Evolutionary conservation across 2,888 invertebrate species (phyloP), one percentile per base, ranked within the genome.

Genomic region (Euplagia quadripunctaria): DNA sequence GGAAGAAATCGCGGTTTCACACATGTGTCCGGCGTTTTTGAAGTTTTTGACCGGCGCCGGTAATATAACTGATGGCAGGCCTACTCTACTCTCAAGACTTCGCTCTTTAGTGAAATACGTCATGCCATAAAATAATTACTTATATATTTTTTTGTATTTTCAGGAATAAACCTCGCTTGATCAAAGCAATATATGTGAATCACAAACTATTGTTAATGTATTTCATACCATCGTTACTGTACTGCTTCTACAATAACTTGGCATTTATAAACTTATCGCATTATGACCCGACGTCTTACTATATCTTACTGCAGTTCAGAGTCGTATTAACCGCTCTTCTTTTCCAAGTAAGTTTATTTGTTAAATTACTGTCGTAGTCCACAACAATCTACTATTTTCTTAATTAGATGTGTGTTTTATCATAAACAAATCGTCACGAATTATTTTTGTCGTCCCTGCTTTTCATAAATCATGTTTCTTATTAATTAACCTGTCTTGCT

Each of bases 231-330:
- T 98, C 99, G 0, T 96, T 98, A 86, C 94, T 99, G 71, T 99
- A 99, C 91, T 99, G 99, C 87, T 96, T 99, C 70, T 99, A 99
- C 96, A 99, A 99, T 91, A 99, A 99, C 95, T 96, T 99, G 87
- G 97, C 99, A 51, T 99, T 99, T 94, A 96, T 98, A 70, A 99
- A 99, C 95, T 96, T 99, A 85, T 97, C 98, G 16, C 97, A 97
- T 71, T 99, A 99, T 94, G 99, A 99, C 92, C 99, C 99, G 1
- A 99, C 99, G 0, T 99, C 99, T 0, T 99, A 99, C 91, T 99
- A 98, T 91, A 96, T 99, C 73, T 93, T 99, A 64, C 95, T 99
- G 11, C 99, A 99, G 91, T 97, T 99, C 82, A 96, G 99, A 86
- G 99, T 99, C 58, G 99, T 99, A 31, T 96, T 99, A 11, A 99